Percentiles rank a stretch among this genome's conserved stretches.
phyloP scores from a whole-genome alignment of 2,888 invertebrate genomes.

The Stegophylla sp. region DNA sequence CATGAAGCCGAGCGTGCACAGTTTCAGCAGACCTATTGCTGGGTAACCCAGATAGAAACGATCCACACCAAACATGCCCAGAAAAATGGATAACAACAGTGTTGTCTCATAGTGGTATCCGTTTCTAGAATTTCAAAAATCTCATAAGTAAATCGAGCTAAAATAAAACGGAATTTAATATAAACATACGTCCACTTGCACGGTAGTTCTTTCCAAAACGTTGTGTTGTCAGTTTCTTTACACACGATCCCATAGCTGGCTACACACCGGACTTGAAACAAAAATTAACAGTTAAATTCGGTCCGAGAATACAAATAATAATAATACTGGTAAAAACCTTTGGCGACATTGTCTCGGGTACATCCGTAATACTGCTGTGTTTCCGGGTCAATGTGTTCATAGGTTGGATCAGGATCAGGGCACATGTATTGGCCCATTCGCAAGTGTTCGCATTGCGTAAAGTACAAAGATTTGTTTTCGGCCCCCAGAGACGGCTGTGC shows the following conservation, averaged over 20 bases:
- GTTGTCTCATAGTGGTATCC: constrained; percentile 93
- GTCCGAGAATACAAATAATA: constrained; percentile 35
- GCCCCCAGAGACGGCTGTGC: constrained; percentile 5
- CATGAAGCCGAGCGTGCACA: constrained; percentile 95
- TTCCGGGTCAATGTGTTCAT: constrained; percentile 77
- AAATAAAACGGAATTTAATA: not conserved
- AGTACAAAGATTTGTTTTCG: not conserved
- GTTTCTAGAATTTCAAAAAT: constrained; percentile 78
- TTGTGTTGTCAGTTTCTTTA: constrained; percentile 77
- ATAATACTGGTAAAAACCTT: constrained; percentile 72
- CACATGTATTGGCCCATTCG: constrained; percentile 83
- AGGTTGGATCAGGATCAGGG: constrained; percentile 80
- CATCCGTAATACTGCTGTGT: constrained; percentile 89
- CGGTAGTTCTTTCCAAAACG: constrained; percentile 81
- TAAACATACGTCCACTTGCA: constrained; percentile 95
- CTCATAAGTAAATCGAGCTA: constrained; percentile 32
- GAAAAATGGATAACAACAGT: constrained; percentile 89
- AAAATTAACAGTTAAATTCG: constrained; percentile 35
- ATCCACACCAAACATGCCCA: constrained; percentile 98
- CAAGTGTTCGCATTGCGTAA: constrained; percentile 73
- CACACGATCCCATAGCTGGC: constrained; percentile 85
- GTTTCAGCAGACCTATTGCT: constrained; percentile 90
- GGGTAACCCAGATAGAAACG: constrained; percentile 98
- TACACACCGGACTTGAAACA: constrained; percentile 77
- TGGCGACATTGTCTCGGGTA: constrained; percentile 78